Evolutionary conservation across 2,888 invertebrate genomes (phyloP).

Genomic region (Salticus scenicus): DNA sequence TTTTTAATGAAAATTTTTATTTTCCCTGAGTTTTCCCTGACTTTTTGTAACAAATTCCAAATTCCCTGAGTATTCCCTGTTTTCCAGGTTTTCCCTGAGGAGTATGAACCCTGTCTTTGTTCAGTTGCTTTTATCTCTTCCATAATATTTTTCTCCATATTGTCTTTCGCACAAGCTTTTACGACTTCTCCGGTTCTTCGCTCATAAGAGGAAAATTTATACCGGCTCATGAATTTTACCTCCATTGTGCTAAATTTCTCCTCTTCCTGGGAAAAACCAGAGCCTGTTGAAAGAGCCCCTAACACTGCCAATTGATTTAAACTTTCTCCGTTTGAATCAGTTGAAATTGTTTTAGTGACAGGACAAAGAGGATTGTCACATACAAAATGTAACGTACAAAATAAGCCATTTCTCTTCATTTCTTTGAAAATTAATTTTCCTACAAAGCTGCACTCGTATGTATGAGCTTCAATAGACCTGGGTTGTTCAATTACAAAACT

Average conservation of each 20-base stretch:
- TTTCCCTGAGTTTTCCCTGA: too few species aligned
- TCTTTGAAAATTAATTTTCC: background rate
- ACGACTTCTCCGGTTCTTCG: background rate
- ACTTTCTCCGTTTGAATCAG: background rate
- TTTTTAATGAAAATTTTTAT: too few species aligned
- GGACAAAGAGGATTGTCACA: background rate
- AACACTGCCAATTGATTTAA: conserved; percentile 18
- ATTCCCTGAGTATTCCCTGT: too few species aligned
- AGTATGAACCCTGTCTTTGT: too few species aligned
- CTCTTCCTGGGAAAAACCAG: conserved; percentile 31
- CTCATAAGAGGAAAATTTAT: background rate
- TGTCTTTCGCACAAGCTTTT: background rate
- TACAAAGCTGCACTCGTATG: background rate
- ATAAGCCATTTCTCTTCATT: background rate
- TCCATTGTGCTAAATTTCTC: conserved; percentile 26
- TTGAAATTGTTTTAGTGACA: background rate
- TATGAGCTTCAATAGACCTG: background rate
- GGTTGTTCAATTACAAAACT: too few species aligned
- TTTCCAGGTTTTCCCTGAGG: too few species aligned
- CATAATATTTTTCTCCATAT: too few species aligned
- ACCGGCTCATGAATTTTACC: background rate
- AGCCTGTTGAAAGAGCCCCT: conserved; percentile 1
- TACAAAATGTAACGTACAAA: background rate
- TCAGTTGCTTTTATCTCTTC: conserved; percentile 13
- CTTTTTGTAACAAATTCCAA: too few species aligned